phyloP scores from a whole-genome alignment of 2,797 vertebrate species.

The Gambusia yucatana region DNA sequence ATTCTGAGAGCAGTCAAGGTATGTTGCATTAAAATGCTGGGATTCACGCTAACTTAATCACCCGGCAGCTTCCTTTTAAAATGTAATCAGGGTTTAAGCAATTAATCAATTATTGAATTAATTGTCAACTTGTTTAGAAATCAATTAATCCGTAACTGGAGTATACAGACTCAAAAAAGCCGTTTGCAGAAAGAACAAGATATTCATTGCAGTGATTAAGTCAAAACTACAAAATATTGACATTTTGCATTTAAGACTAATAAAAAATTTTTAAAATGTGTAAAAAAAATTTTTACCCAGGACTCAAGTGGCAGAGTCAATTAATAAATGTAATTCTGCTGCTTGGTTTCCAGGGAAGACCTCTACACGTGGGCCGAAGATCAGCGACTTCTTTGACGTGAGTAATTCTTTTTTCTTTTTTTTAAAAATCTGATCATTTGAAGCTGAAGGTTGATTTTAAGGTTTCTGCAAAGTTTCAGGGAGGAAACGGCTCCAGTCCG shows the following conservation, averaged over 20 bases:
- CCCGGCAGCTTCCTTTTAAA: neutral
- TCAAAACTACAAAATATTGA: too few relatives aligned
- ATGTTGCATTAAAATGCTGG: constrained; percentile 28
- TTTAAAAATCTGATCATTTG: neutral
- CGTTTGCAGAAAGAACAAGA: too few relatives aligned
- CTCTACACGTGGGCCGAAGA: constrained; percentile 92
- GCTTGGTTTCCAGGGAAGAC: constrained; percentile 87
- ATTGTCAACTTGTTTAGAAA: too few relatives aligned
- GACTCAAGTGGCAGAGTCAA: too few relatives aligned
- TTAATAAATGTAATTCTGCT: neutral
- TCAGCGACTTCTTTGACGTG: constrained; percentile 99
- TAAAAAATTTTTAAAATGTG: too few relatives aligned
- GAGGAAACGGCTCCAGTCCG: constrained; percentile 96
- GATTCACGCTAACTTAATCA: neutral
- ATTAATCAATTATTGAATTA: too few relatives aligned
- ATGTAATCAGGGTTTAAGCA: neutral
- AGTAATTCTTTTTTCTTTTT: constrained; percentile 48
- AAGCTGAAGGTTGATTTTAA: constrained; percentile 3
- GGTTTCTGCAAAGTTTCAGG: constrained; percentile 86
- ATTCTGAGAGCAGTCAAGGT: constrained; percentile 98
- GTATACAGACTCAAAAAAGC: too few relatives aligned
- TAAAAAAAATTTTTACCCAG: too few relatives aligned
- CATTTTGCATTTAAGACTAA: too few relatives aligned
- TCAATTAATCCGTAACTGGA: too few relatives aligned
- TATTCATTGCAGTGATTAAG: too few relatives aligned